Evolutionary conservation across 2,888 invertebrate genomes (phyloP).

Genomic region (Mythimna loreyi): DNA sequence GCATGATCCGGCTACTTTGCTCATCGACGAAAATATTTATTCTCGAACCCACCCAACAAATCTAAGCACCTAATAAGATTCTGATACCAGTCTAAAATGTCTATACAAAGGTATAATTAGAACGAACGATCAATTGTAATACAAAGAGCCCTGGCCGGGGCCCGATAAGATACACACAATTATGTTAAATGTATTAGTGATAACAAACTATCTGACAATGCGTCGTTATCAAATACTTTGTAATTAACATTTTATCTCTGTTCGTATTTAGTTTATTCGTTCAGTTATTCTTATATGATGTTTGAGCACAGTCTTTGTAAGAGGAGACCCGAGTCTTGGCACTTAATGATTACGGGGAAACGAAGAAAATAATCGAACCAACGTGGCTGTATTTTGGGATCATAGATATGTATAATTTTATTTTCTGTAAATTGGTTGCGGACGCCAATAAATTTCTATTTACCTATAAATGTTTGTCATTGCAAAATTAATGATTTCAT

Average conservation of each 20-base stretch:
- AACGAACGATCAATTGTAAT: constrained; percentile 22
- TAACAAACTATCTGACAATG: constrained; percentile 64
- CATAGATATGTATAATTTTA: background rate
- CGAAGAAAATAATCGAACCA: background rate
- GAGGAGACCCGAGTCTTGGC: background rate
- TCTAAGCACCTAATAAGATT: constrained; percentile 6
- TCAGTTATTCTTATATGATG: constrained; percentile 16
- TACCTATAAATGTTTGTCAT: constrained; percentile 3
- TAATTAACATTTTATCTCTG: constrained; percentile 61
- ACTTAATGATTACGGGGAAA: background rate
- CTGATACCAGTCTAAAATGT: constrained; percentile 15
- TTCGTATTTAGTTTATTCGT: constrained; percentile 51
- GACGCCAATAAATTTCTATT: background rate
- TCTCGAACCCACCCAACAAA: background rate
- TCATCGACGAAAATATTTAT: background rate
- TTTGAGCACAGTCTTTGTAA: constrained; percentile 4
- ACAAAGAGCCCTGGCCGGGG: constrained; percentile 25
- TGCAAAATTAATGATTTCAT: background rate
- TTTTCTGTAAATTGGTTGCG: constrained; percentile 3
- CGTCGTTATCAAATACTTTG: constrained; percentile 60
- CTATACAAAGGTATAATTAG: background rate
- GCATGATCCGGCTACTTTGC: background rate
- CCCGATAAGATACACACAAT: constrained; percentile 63
- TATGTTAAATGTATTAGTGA: constrained; percentile 63
- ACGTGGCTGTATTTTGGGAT: background rate